These are phyloP conservation scores for Epinephelus fuscoguttatus DNA, from an alignment of 2,113 vertebrate species.

Conservation along the genomic window DNA sequence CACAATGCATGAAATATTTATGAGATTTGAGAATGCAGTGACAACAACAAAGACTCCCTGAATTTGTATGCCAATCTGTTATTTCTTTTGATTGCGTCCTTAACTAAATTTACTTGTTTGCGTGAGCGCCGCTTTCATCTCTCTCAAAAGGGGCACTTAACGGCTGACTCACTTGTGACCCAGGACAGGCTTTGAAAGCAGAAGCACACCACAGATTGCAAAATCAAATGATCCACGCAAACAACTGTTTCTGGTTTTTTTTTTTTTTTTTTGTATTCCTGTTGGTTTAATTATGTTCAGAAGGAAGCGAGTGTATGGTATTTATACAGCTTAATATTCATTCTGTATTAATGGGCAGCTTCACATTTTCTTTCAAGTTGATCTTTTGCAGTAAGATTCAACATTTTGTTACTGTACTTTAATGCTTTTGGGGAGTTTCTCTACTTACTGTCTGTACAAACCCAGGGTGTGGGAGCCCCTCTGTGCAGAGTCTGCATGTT, in stretches of 20 bases:
- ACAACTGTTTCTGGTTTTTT: slow-evolving; percentile 14
- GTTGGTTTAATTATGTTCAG: slow-evolving; percentile 33
- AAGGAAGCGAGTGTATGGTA: background rate
- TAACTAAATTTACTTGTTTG: slow-evolving; percentile 63
- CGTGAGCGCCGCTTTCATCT: slow-evolving; percentile 53
- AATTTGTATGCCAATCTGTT: slow-evolving; percentile 50
- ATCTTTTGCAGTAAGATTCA: no score
- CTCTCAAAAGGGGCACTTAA: slow-evolving; percentile 45
- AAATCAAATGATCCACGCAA: slow-evolving; percentile 35
- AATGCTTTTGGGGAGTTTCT: no score
- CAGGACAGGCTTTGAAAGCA: slow-evolving; percentile 42
- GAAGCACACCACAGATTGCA: slow-evolving; percentile 11
- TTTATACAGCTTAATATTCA: background rate
- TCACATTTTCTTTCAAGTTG: background rate
- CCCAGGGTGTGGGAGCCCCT: no score
- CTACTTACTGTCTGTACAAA: no score
- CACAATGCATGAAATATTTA: slow-evolving; percentile 52
- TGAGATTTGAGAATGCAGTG: slow-evolving; percentile 52
- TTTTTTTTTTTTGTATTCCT: background rate
- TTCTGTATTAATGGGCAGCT: background rate
- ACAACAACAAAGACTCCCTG: slow-evolving; percentile 63
- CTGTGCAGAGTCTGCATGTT: no score
- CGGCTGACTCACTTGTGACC: slow-evolving; percentile 52
- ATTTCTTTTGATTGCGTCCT: slow-evolving; percentile 59
- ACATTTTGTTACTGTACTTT: no score